Base-by-base conservation (phyloP, 2,113 vertebrate species). In the Oceanites oceanicus region DNA sequence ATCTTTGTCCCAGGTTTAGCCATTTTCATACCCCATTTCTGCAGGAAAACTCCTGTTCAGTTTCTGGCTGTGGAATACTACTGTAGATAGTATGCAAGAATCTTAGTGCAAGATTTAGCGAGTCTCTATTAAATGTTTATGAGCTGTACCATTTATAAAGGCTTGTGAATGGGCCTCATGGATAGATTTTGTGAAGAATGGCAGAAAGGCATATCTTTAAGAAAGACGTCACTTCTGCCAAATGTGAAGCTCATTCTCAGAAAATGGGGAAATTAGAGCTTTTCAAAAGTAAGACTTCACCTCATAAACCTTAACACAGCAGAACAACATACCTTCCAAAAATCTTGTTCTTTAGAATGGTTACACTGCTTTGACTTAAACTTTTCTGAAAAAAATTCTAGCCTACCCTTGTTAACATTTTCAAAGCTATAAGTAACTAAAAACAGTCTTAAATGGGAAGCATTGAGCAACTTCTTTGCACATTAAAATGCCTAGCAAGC, bases 401-500 rank as follows among this genome's bases (percentile, higher is more conserved):
- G 50, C 18, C 52, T 62, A 47, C 22, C 62, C 18, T 32, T 23
- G 25, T 27, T 86, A 67, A 26, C 5, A 36, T 61, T 92, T 80
- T 83, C 65, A 75, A 84, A 87, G 70, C 15, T 77, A 2, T 53
- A 58, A 62, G 63, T 63, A 91, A 58, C 32, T 73, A 58, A 88
- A 95, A 92, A 44, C 30, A 62, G 40, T 56, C 76, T 68, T 55
- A 68, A 86, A 89, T 38, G 53, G 76, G 74, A 91, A 92, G 52
- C 32, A 44, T 62, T 92, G 84, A 92, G 84, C 73, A 97, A 92
- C 82, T 77, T 70, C 49, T 92, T 91, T 91, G 55, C 91, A 94
- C 47, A 70, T 73, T 97, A 97, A 91, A 97, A 81, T 68, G 58
- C 30, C 65, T 91, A 95, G 44, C 86, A 95, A 89, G 73, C 88